Evolutionary conservation across 2,888 invertebrate species (phyloP), one percentile per base, ranked within the genome.

Genomic region (Mechanitis mazaeus): DNA sequence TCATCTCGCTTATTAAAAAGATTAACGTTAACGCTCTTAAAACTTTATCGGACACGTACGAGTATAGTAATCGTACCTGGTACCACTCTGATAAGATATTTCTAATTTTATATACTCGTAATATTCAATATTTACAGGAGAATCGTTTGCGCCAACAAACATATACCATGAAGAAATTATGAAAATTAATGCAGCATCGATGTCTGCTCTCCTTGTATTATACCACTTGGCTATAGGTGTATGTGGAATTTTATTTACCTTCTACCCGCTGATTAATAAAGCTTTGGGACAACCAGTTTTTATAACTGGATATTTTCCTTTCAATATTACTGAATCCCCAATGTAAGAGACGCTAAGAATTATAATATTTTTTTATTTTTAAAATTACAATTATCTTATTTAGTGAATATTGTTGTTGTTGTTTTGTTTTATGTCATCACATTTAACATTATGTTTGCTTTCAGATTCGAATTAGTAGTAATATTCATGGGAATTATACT

Each of bases 251-350:
- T 67, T 83, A 45, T 85, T 82, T 79, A 68, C 73, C 1, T 59
- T 78, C 47, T 85, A 77, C 64, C 86, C 85, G 0, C 45, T 84
- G 12, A 74, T 83, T 6, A 84, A 84, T 56, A 78, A 71, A 58
- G 67, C 75, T 11, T 59, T 80, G 31, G 81, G 82, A 1, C 71
- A 75, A 59, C 71, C 79, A 20, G 79, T 79, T 2, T 66, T 76
- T 45, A 79, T 87, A 35, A 79, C 81, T n/a, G 84, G 78, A 11
- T 87, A 84, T 64, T 75, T 85, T 59, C 87, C 88, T 28, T 85
- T 85, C 62, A 79, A 83, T 61, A 83, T 81, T 1, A 74, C 63
- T 11, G 53, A 66, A 7, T 71, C 77, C 4, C 69, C 75, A 11
- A 57, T 67, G 87, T 87, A 73, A 83, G 87, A 79, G 57, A 9